phyloP scores from a whole-genome alignment of 2,113 vertebrate species.

The rabbit (Oryctolagus cuniculus) region DNA sequence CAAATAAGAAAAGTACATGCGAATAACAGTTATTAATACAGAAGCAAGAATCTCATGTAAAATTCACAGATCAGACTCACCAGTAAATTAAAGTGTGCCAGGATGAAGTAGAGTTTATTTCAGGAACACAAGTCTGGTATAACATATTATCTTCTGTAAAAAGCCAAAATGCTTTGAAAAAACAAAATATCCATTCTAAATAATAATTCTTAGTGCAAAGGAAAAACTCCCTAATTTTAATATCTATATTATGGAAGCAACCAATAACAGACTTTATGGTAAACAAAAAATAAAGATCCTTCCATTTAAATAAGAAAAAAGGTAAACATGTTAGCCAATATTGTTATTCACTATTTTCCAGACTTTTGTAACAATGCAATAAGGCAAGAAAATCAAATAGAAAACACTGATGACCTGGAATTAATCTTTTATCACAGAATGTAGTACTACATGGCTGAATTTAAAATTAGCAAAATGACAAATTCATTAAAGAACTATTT shows the following conservation, averaged over 20 bases:
- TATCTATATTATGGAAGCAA: not conserved
- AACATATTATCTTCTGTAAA: slow-evolving; percentile 23
- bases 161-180: slow-evolving; percentile 28
- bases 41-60: slow-evolving; percentile 28
- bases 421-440: slow-evolving; percentile 20
- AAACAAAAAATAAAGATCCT: slow-evolving; percentile 6
- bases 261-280: not conserved
- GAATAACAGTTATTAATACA: slow-evolving; percentile 14
- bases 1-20: not conserved
- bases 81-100: slow-evolving; percentile 23
- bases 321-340: not conserved
- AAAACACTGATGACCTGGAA: not conserved
- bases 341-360: slow-evolving; percentile 29
- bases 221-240: slow-evolving; percentile 23
- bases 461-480: not conserved
- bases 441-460: not conserved
- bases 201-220: slow-evolving; percentile 35
- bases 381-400: slow-evolving; percentile 63
- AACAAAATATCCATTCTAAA: slow-evolving; percentile 40
- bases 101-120: slow-evolving; percentile 10
- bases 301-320: not conserved
- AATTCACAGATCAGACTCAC: not conserved
- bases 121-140: slow-evolving; percentile 8
- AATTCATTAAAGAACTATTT: slow-evolving; percentile 1
- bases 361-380: slow-evolving; percentile 48